These are phyloP conservation scores for Spea multiplicata DNA, from an alignment of 2,113 vertebrate species.

Conservation along the genomic window DNA sequence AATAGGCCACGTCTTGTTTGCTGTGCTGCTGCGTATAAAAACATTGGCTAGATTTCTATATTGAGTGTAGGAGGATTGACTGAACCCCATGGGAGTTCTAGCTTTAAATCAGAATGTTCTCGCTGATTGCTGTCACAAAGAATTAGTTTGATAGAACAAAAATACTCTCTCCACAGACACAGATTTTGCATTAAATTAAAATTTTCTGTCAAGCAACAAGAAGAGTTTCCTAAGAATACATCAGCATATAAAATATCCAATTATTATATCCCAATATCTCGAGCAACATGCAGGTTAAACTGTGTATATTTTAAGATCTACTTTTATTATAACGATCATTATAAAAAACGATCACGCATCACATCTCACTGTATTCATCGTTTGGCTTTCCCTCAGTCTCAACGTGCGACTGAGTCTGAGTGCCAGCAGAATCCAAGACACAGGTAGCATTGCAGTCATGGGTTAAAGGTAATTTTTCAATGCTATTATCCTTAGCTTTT, in stretches of 20 bases:
- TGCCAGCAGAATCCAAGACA: too few relatives aligned
- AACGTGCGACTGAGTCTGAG: too few relatives aligned
- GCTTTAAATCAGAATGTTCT: conserved; percentile 35
- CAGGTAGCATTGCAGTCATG: too few relatives aligned
- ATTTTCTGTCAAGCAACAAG: conserved; percentile 19
- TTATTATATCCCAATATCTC: conserved; percentile 3
- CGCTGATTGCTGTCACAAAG: conserved; percentile 42
- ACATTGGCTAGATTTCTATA: conserved; percentile 16
- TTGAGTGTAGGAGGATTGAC: conserved; percentile 20
- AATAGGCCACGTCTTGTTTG: conserved; percentile 9
- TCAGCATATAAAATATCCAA: conserved; percentile 17
- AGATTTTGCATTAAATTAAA: conserved; percentile 38
- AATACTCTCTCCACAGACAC: conserved; percentile 24
- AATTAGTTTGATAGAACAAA: conserved; percentile 40
- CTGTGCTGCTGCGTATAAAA: conserved; percentile 21
- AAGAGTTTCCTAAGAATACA: conserved; percentile 19
- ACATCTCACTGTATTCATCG: background rate
- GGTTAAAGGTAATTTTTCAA: too few relatives aligned
- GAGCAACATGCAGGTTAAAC: conserved; percentile 3
- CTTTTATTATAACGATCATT: conserved; percentile 3
- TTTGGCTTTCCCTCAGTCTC: too few relatives aligned
- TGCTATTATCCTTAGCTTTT: too few relatives aligned
- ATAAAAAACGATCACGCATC: background rate
- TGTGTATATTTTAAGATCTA: background rate
- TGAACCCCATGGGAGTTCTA: conserved; percentile 3